Evolutionary conservation across 2,113 vertebrate species (phyloP), one percentile per base, ranked within the genome.

Genomic region (Platycercus adscitus): DNA sequence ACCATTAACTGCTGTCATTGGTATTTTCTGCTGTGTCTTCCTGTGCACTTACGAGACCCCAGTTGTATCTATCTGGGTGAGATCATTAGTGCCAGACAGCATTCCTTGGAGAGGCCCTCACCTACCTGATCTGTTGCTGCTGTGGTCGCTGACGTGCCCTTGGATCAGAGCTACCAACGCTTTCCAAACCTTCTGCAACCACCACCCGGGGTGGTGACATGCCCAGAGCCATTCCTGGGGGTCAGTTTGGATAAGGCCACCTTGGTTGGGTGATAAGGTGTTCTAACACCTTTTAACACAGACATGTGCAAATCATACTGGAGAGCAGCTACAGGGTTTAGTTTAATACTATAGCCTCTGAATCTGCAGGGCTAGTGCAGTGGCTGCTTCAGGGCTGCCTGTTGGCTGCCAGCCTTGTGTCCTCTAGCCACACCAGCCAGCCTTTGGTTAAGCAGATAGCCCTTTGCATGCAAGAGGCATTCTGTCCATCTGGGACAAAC

Each of bases 391-490:
- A 4, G 29, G 20, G 41, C 76, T 76, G 20, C 41, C 47, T 3
- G 0, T 3, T 52, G 82, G 25, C 83, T 9, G 2, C 44, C 11
- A 5, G 12, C 9, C 46, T 20, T 3, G 0, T 0, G 19, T 50
- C 58, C 21, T 31, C 68, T 43, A n/a, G 24, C 66, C 4, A 0
- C 52, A 47, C 41, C 25, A 12, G 63, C n/a, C 41, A 28, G n/a
- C 3, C n/a, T 3, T 4, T 5, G 7, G 39, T 23, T 33, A 11
- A 50, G 44, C 44, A 10, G 37, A 18, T 20, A 61, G 18, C 39
- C 24, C 39, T 20, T 69, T 18, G 29, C 64, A 6, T 7, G 1
- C 3, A 4, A 31, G 71, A 53, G 25, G n/a, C 39, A 17, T n/a
- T 39, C 35, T 23, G 41, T 44, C 73, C 8, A 1, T 15, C 71